Base-by-base conservation (phyloP, 2,797 vertebrate genomes). In the Kryptopterus vitreolus region DNA sequence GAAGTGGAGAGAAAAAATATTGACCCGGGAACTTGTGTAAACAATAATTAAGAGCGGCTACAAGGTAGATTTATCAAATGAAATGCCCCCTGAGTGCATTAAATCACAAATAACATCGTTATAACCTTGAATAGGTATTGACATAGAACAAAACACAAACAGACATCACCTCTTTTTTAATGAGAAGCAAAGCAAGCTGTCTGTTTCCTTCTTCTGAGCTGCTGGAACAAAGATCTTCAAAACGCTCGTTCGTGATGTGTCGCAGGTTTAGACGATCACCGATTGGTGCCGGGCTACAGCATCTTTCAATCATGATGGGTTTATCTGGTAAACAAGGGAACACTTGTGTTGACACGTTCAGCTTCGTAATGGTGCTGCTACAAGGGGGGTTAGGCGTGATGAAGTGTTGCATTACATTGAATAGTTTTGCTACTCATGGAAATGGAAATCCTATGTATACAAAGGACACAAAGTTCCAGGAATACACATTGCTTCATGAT, bases 141-240 rank as follows among this genome's bases (percentile, higher is more conserved):
- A 6, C 4, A 8, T 20, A 2, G 10, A 29, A 70, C 15, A 6
- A 4, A 59, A 35, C 50, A 50, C 8, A 35, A n/a, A 10, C 10
- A 43, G 10, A 43, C 38, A 43, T 43, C 38, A 92, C 92, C 86
- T 92, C 88, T 65, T 89, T 84, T 87, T 91, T 92, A 59, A 90
- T 83, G 26, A 82, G 61, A 26, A 86, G 72, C 62, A 86, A 72
- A 29, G 86, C 68, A 76, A 84, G 86, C 55, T 87, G 85, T 76
- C 83, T 84, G 78, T 82, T 84, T 70, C 71, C 84, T 43, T 88
- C 85, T 74, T 50, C 83, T 11, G 63, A 46, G 52, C 59, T 58
- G 65, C 71, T 78, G 52, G 82, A 57, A 29, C 76, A 81, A 2
- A 87, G 76, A 80, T 84, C 22, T 59, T 20, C 81, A 70, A 86